These are phyloP conservation scores for Thyatira batis DNA, from an alignment of 2,888 invertebrate species.

Conservation along the genomic window DNA sequence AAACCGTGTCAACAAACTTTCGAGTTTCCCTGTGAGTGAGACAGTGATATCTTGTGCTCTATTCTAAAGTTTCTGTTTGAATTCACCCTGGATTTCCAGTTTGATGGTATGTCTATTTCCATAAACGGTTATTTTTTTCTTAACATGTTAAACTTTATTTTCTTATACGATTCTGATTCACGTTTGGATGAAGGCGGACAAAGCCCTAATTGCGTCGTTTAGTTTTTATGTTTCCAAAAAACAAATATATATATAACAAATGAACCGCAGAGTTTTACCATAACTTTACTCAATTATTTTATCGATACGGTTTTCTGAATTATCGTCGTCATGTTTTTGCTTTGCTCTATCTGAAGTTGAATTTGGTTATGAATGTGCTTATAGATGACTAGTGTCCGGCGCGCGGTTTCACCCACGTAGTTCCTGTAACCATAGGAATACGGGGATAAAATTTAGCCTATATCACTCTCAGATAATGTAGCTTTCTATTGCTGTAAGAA, in stretches of 20 bases:
- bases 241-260: neutral
- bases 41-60: conserved; percentile 39
- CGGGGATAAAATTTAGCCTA: too few species aligned
- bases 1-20: conserved; percentile 54
- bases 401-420: too few species aligned
- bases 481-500: too few species aligned
- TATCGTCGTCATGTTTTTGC: neutral
- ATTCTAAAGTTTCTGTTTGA: conserved; percentile 25
- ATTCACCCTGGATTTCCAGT: conserved; percentile 68
- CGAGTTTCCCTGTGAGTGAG: conserved; percentile 43
- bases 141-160: neutral
- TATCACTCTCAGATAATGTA: too few species aligned
- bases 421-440: too few species aligned
- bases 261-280: neutral
- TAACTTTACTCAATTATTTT: neutral
- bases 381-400: too few species aligned
- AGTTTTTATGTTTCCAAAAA: neutral
- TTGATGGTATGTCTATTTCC: conserved; percentile 52
- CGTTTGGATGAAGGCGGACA: neutral
- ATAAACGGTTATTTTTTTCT: conserved; percentile 11
- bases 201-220: neutral
- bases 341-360: neutral
- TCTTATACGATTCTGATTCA: neutral
- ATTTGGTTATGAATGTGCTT: neutral
- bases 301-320: neutral